A percentile compares a stretch with the other conserved stretches of the same genome.
These are phyloP conservation scores for Burhinus oedicnemus DNA, from an alignment of 2,113 vertebrate species.

Conservation along the genomic window DNA sequence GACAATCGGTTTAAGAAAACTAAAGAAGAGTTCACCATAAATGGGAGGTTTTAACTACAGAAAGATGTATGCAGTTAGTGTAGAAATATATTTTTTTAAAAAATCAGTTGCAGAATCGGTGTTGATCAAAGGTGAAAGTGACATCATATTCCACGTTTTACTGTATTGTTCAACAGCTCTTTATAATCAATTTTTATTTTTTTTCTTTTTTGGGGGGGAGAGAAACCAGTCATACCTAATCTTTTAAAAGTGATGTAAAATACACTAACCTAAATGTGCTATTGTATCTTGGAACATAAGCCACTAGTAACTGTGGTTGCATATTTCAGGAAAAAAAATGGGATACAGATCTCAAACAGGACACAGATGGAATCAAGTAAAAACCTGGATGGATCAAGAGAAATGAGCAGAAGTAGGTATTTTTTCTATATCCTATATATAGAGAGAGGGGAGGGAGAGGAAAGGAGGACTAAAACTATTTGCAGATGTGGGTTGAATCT, in stretches of 20 bases:
- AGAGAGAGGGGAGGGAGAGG: neutral
- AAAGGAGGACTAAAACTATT: slow-evolving; percentile 42
- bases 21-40: neutral
- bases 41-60: neutral
- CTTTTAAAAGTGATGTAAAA: slow-evolving; percentile 64
- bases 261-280: slow-evolving; percentile 54
- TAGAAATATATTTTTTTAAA: neutral
- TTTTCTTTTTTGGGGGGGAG: neutral
- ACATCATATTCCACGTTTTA: neutral
- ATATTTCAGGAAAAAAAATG: slow-evolving; percentile 62
- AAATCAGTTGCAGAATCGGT: neutral
- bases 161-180: neutral
- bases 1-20: slow-evolving; percentile 5
- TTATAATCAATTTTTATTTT: neutral
- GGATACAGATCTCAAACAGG: slow-evolving; percentile 50
- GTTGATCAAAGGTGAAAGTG: neutral
- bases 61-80: neutral
- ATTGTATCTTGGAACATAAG: slow-evolving; percentile 68
- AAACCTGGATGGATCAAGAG: slow-evolving; percentile 51
- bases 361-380: slow-evolving; percentile 63
- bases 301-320: slow-evolving; percentile 70
- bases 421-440: slow-evolving; percentile 58
- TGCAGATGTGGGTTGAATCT: slow-evolving; percentile 66
- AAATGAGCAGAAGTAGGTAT: slow-evolving; percentile 48
- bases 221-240: neutral